Evolutionary conservation across 30 jellyfish, hydroid and myxozoan genomes (phyloP), one percentile per base, ranked within the genome.

Genomic region (Haliclystus octoradiatus): DNA sequence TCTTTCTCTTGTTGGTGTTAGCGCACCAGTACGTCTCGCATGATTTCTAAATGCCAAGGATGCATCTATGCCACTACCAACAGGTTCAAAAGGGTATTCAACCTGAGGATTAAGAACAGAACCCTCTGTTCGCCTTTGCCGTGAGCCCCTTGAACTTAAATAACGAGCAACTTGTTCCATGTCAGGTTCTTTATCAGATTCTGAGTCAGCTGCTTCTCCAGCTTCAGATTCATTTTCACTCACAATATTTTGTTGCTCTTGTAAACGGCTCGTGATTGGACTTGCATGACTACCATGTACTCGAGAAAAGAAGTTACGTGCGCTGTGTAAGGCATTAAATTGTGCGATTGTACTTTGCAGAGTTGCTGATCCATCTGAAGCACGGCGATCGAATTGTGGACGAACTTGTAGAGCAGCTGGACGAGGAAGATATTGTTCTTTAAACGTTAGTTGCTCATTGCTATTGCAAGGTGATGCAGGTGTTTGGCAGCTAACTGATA

Each of bases 331-430:
- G 30, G 92, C 83, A 66, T 88, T 90, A 62, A 88, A 88, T 76
- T 88, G 94, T 7, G 94, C 94, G 34, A 88, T 88, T 35, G 88
- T 78, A 13, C 87, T 74, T 34, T 88, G 97, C 4, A 88, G 63
- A 2, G 97, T 81, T 2, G 97, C 97, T 1, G 97, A 80, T 3
- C 97, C 97, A 57, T 88, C 97, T 1, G 97, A 88, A 14, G 97
- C 97, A 22, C 97, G 71, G 27, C 97, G 83, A 46, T 79, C 94
- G 49, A 81, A 88, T 33, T 83, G 72, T 7, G 97, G 97, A 1
- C 97, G 97, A 35, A 88, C 97, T 51, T 88, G 94, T 29, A 88
- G 75, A 33, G 80, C 97, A 22, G 94, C 94, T 26, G 97, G 97
- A 30, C 97, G 81, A 9, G 97, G 97, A 57, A 88, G 72, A 53